A percentile compares a stretch with the other conserved stretches of the same genome.
These are phyloP conservation scores for Ormyrus pomaceus DNA, from an alignment of 2,888 invertebrate species.

Conservation along the genomic window DNA sequence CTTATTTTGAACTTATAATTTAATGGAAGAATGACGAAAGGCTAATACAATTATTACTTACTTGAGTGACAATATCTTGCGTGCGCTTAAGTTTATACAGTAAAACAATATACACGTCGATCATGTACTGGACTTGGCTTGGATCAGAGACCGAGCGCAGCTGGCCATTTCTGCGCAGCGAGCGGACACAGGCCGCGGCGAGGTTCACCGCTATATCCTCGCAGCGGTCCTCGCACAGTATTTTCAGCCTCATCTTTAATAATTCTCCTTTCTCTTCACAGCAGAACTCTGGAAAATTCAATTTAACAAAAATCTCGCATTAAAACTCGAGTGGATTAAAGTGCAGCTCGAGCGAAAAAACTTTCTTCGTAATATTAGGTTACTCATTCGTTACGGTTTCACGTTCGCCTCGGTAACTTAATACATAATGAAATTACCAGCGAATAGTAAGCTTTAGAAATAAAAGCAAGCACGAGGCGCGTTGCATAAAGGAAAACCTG, in stretches of 20 bases:
- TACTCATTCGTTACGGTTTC: not conserved
- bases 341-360: conserved; percentile 65
- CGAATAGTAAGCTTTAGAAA: no score
- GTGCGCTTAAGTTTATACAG: conserved; percentile 78
- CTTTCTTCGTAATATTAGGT: not conserved
- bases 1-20: no score
- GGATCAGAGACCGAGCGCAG: conserved; percentile 72
- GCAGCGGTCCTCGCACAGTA: conserved; percentile 80
- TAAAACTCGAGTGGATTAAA: no score
- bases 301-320: no score
- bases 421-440: no score
- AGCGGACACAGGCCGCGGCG: conserved; percentile 78
- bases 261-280: conserved; percentile 80
- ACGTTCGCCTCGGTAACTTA: not conserved
- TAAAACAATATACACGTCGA: conserved; percentile 80
- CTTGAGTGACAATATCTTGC: conserved; percentile 77
- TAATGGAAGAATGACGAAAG: no score
- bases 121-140: conserved; percentile 78
- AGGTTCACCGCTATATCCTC: conserved; percentile 80
- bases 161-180: conserved; percentile 74
- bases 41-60: conserved; percentile 62
- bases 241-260: conserved; percentile 79
- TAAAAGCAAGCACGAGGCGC: not conserved
- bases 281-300: conserved; percentile 77
- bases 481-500: not conserved